Conservation (phyloP, 2,888 invertebrate species). For the Boloria selene region DNA sequence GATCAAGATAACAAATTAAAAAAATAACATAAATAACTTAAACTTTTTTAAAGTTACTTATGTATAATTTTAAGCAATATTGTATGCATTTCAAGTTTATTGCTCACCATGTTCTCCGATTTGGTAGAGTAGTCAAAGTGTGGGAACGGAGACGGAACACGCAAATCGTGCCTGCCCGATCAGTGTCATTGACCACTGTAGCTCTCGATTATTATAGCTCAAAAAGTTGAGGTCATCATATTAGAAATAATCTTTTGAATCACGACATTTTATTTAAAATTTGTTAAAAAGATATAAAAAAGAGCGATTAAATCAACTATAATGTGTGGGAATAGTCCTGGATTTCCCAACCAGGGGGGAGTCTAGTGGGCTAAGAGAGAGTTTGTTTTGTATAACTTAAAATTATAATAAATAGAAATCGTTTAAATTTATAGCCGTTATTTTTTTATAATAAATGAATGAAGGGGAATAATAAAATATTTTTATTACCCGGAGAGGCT, state of each 20-base stretch:
- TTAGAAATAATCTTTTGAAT: background rate
- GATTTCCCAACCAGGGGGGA: no score
- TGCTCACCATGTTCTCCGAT: slow-evolving; percentile 10
- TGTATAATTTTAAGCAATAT: background rate
- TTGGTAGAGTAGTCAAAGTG: slow-evolving; percentile 30
- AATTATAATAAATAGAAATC: no score
- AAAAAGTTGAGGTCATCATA: slow-evolving; percentile 9
- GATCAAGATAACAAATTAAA: no score
- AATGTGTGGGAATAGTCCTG: no score
- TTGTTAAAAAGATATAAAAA: background rate
- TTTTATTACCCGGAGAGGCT: no score
- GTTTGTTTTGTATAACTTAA: no score
- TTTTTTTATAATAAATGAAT: no score
- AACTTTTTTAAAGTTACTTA: background rate
- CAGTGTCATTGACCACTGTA: slow-evolving; percentile 43
- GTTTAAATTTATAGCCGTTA: no score
- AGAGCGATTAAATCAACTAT: no score
- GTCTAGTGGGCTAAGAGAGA: no score
- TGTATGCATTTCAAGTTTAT: slow-evolving; percentile 1
- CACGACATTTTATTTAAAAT: background rate
- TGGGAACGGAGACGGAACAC: slow-evolving; percentile 42
- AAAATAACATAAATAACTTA: no score
- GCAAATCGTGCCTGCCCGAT: slow-evolving; percentile 42
- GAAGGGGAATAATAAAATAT: no score
- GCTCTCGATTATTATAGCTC: slow-evolving; percentile 1